Percentiles rank a stretch among this genome's conserved stretches.
phyloP scores from a whole-genome alignment of 2,113 vertebrate genomes.

The Muntiacus reevesi region DNA sequence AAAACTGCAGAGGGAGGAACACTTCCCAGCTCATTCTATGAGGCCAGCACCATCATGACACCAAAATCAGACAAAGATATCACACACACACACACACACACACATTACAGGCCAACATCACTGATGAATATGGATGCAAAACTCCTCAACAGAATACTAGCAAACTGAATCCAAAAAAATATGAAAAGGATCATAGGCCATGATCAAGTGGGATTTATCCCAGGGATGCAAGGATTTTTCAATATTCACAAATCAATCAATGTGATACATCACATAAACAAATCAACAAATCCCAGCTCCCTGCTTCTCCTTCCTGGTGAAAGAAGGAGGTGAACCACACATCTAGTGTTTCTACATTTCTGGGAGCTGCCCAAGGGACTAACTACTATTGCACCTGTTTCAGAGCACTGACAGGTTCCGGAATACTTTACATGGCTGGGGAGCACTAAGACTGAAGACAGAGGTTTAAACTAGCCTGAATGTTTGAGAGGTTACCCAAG shows the following conservation, averaged over 20 bases:
- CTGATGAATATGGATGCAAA: not conserved
- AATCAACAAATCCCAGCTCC: not conserved
- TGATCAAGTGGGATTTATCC: not conserved
- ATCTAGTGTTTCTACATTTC: not conserved
- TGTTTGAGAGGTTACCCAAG: not conserved
- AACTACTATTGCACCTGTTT: not conserved
- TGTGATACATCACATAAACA: not conserved
- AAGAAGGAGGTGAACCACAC: not conserved
- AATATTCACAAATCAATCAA: not conserved
- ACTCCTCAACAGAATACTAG: not conserved
- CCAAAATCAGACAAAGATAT: not conserved
- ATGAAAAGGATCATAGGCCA: not conserved
- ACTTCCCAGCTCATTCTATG: not conserved
- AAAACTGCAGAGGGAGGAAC: not conserved
- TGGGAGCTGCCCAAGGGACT: not conserved
- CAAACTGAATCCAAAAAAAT: not conserved
- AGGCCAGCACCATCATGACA: not conserved
- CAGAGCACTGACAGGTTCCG: not conserved
- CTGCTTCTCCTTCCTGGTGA: not conserved
- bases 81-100: not conserved
- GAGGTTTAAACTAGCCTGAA: not conserved
- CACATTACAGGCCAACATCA: not conserved
- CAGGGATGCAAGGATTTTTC: not conserved
- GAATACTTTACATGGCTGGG: not conserved
- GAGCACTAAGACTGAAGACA: not conserved